Evolutionary conservation across 30 jellyfish, hydroid and myxozoan genomes (phyloP), one percentile per base, ranked within the genome.

Genomic region (Mastigias papua): DNA sequence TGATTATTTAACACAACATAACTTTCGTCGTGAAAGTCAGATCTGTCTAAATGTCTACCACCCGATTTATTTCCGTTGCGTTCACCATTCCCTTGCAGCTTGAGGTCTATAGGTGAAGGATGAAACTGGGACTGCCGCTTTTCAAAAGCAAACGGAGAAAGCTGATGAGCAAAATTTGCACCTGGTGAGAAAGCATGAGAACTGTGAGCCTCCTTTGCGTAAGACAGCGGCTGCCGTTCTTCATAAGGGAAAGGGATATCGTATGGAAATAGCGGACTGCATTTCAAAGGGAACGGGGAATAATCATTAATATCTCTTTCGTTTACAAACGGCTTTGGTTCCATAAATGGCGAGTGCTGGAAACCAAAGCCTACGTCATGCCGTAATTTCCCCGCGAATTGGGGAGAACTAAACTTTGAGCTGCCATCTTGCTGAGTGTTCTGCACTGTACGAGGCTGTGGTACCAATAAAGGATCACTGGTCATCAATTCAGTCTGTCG

Each of bases 401-500:
- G 94, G 1, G 94, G 94, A 29, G 94, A 82, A 17, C 15, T 26
- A 48, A 85, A 73, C 72, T 60, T 69, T 70, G 82, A 83, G 20
- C 88, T 72, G 57, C 32, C 65, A 48, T 73, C n/a, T n/a, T n/a
- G 88, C 28, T 85, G 94, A 27, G 46, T 34, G 25, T 48, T 29
- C 6, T 76, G 78, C 2, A 31, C 73, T 16, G 20, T 64, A 29
- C 15, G 42, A 25, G 76, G 30, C 16, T 62, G 88, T 29, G 49
- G 34, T 1, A 85, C 82, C 15, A 85, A 76, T 83, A 85, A 46
- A 2, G 94, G 94, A 54, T 85, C 94, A 7, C 94, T 88, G 35
- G 48, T 62, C 25, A 85, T 85, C n/a, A 31, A 73, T 3, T 73
- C 73, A 13, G 69, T 34, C 27, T 33, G 88, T 34, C 69, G 37